Evolutionary conservation across 1,140 invertebrate species (phyloP).

Genomic region (Cherax destructor): DNA sequence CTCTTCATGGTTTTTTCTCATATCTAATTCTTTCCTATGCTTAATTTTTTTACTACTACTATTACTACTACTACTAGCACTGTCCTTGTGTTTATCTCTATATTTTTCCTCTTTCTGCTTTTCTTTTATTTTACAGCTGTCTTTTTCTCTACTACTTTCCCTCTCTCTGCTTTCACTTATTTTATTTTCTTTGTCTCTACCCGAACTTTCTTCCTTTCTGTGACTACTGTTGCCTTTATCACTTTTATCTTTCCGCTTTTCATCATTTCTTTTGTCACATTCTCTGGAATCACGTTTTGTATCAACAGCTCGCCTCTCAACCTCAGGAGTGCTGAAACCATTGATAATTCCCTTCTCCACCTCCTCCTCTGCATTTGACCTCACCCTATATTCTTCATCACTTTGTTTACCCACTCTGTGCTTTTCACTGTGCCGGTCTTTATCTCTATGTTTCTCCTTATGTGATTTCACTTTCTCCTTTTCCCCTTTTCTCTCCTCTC

Average conservation of each 20-base stretch:
- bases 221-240: constrained; percentile 2
- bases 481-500: constrained; percentile 22
- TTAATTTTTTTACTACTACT: constrained; percentile 37
- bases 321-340: constrained; percentile 23
- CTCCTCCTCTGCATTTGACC: background rate
- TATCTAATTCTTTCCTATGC: constrained; percentile 12
- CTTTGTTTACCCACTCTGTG: background rate
- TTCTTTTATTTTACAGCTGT: background rate
- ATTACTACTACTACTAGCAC: background rate
- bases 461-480: constrained; percentile 2
- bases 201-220: background rate
- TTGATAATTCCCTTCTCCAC: background rate
- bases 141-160: constrained; percentile 19
- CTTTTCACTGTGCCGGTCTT: background rate
- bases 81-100: constrained; percentile 21
- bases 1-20: constrained; percentile 4
- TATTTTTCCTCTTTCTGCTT: constrained; percentile 38
- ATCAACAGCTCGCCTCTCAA: background rate
- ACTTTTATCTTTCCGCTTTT: constrained; percentile 5
- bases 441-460: constrained; percentile 16
- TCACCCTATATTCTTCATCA: background rate
- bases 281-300: constrained; percentile 10
- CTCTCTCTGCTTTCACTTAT: constrained; percentile 16
- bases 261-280: constrained; percentile 9
- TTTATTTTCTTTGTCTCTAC: background rate